These are phyloP conservation scores for Myopa testacea DNA, from an alignment of 2,888 invertebrate genomes.

Conservation along the genomic window DNA sequence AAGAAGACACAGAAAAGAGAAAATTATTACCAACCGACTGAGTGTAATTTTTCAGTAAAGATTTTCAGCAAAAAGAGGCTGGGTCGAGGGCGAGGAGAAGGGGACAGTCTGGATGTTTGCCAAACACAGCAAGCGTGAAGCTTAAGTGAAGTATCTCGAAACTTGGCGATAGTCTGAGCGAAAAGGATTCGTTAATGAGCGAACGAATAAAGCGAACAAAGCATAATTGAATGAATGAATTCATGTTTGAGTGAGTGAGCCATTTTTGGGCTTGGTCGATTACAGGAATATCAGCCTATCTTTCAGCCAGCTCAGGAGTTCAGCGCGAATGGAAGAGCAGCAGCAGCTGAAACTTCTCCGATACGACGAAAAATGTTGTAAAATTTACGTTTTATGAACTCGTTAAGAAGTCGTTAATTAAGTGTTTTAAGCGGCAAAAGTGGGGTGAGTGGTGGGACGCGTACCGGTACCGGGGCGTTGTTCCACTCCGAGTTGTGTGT, in stretches of 20 bases:
- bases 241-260: background rate
- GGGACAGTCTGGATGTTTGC: background rate
- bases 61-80: background rate
- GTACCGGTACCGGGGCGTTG: background rate
- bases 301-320: background rate
- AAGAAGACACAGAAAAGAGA: too few relatives aligned
- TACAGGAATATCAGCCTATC: background rate
- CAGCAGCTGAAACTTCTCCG: background rate
- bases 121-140: background rate
- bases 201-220: background rate
- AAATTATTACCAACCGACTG: too few relatives aligned
- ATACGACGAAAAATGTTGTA: conserved; percentile 6
- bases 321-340: background rate
- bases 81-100: background rate
- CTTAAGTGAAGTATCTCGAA: background rate
- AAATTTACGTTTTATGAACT: conserved; percentile 30
- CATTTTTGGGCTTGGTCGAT: background rate
- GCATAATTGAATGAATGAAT: background rate
- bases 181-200: background rate
- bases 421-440: conserved; percentile 21
- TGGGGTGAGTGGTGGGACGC: background rate
- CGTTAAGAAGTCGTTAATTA: conserved; percentile 30
- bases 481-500: background rate
- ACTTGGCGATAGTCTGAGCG: background rate
- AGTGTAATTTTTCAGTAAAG: too few relatives aligned